Evolutionary conservation across 2,888 invertebrate species (phyloP).

Genomic region (Bhutanitis thaidina): DNA sequence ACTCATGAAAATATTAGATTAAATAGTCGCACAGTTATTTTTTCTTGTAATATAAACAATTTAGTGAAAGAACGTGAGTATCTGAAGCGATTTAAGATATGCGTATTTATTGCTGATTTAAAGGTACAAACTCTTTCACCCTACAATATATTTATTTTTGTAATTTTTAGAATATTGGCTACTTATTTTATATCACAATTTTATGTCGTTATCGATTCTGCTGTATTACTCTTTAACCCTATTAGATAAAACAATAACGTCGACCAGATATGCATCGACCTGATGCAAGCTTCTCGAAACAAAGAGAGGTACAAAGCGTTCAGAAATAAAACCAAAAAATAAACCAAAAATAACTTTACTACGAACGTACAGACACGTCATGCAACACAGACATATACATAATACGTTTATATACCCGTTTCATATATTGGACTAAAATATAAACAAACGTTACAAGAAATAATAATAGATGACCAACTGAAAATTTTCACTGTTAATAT

Average conservation of each 20-base stretch:
- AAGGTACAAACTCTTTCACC: neutral
- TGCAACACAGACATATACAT: constrained; percentile 35
- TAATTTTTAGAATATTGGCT: constrained; percentile 14
- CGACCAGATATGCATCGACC: too few relatives aligned
- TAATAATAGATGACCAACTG: neutral
- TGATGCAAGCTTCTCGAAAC: too few relatives aligned
- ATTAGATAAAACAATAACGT: neutral
- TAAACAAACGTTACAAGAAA: neutral
- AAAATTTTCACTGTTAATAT: neutral
- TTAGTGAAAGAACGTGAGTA: too few relatives aligned
- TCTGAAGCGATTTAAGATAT: neutral
- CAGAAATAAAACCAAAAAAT: constrained; percentile 46
- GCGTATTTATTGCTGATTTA: constrained; percentile 4
- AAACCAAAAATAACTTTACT: constrained; percentile 55
- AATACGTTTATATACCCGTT: constrained; percentile 59
- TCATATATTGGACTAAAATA: constrained; percentile 32
- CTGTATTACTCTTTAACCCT: constrained; percentile 7
- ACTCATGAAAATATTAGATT: too few relatives aligned
- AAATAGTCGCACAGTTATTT: too few relatives aligned
- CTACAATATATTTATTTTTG: constrained; percentile 8
- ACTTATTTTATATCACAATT: constrained; percentile 20
- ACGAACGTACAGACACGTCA: constrained; percentile 36
- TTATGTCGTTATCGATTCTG: constrained; percentile 12
- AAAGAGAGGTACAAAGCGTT: constrained; percentile 17
- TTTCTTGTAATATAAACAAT: too few relatives aligned